Percentiles rank a stretch among this genome's conserved stretches.
Evolutionary conservation across 2,888 invertebrate species (phyloP).

Genomic region (Andrena marginata): DNA sequence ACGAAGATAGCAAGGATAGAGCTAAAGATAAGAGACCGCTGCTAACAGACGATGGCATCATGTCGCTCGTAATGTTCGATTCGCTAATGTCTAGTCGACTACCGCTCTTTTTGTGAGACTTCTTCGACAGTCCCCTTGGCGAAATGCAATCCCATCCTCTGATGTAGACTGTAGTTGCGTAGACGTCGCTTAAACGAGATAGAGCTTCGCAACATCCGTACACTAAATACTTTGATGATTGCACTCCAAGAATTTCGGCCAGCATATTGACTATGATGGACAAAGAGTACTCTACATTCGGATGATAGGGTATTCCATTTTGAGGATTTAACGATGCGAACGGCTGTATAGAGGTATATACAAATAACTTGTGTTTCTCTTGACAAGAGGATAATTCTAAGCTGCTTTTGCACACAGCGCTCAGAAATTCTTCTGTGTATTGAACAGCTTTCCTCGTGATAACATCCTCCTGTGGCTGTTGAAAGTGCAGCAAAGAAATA

Average conservation of each 20-base stretch:
- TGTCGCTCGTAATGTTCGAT: slow-evolving; percentile 54
- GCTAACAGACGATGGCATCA: slow-evolving; percentile 59
- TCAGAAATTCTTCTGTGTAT: slow-evolving; percentile 82
- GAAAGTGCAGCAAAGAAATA: slow-evolving; percentile 85
- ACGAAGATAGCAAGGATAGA: slow-evolving; percentile 85
- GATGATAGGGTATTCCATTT: slow-evolving; percentile 69
- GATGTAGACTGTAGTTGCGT: slow-evolving; percentile 89
- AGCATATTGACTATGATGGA: slow-evolving; percentile 87
- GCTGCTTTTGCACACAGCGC: slow-evolving; percentile 66
- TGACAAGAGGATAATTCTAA: slow-evolving; percentile 65
- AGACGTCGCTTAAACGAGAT: slow-evolving; percentile 88
- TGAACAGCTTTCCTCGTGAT: slow-evolving; percentile 86
- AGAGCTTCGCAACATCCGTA: slow-evolving; percentile 90
- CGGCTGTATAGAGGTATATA: slow-evolving; percentile 86
- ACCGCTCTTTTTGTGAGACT: slow-evolving; percentile 63
- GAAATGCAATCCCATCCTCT: slow-evolving; percentile 88
- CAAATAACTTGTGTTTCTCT: slow-evolving; percentile 84
- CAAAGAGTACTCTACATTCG: slow-evolving; percentile 86
- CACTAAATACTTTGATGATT: slow-evolving; percentile 89
- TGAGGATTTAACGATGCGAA: slow-evolving; percentile 82
- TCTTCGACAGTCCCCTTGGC: slow-evolving; percentile 73
- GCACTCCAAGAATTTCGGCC: slow-evolving; percentile 86
- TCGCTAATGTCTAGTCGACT: slow-evolving; percentile 66
- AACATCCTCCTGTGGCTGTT: slow-evolving; percentile 86
- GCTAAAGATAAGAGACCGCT: slow-evolving; percentile 81